phyloP scores from a whole-genome alignment of 2,797 vertebrate genomes.

The Okamejei kenojei region DNA sequence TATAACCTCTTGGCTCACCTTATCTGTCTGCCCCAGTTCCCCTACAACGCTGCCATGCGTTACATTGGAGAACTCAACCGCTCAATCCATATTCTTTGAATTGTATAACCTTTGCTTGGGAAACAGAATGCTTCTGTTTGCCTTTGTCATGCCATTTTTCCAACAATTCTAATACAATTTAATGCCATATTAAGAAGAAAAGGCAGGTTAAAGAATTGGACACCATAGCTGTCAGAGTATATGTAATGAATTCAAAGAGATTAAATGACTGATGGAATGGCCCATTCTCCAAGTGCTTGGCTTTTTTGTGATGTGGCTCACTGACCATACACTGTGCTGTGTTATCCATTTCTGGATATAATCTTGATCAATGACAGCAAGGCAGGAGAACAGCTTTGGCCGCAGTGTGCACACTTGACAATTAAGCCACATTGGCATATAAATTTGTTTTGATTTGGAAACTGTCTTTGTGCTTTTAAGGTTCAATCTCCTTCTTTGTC shows the following conservation, averaged over 20 bases:
- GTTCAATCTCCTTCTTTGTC: not conserved
- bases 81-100: not conserved
- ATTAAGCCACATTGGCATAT: not conserved
- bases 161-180: constrained; percentile 4
- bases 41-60: not conserved
- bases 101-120: not conserved
- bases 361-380: not conserved
- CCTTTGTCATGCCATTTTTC: not conserved
- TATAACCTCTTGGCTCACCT: not conserved
- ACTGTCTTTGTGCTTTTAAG: constrained; percentile 17
- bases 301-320: not conserved
- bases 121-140: not conserved
- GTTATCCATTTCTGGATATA: constrained; percentile 11
- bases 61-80: not conserved
- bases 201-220: not conserved
- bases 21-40: constrained; percentile 8
- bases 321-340: not conserved
- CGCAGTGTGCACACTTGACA: not conserved
- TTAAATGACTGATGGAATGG: not conserved
- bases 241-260: constrained; percentile 12
- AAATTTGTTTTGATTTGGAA: constrained; percentile 26
- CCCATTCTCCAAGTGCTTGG: not conserved
- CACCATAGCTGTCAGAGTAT: not conserved
- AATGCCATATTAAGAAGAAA: constrained; percentile 3
- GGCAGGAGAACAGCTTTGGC: not conserved